Evolutionary conservation across 92 coral and sea anemone species (phyloP), one percentile per base, ranked within the genome.

Genomic region (Epizoanthus illoricatus): DNA sequence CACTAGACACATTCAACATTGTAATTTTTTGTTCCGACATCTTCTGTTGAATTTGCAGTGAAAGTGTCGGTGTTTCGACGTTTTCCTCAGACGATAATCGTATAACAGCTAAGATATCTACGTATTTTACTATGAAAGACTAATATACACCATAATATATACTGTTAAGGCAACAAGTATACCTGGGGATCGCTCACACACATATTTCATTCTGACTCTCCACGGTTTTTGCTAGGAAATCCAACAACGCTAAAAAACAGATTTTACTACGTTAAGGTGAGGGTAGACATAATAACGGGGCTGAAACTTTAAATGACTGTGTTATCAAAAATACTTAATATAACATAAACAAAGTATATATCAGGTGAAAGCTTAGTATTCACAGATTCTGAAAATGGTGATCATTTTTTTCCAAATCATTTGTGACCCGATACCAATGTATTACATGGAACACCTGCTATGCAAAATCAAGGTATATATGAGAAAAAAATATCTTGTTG

Each of bases 351-450:
- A 65, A 65, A 65, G 71, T 65, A 65, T 65, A 65, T 65, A 65
- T 65, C 71, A 65, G 71, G 71, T 65, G 71, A 65, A 65, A 65
- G 71, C 71, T 65, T 65, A 65, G 71, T 65, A 65, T 65, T 65
- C 71, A 65, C 71, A 65, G 71, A 65, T 65, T 65, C 71, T 65
- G 71, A 65, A 65, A 65, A 65, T 65, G 71, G 71, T 65, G 71
- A 65, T 65, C 71, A 65, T 65, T 65, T 65, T 65, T 65, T 52
- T 41, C 63, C 60, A 76, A 76, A 76, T 28, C 82, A 76, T 76
- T 76, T 76, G 82, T 76, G 66, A 76, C 82, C 82, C 82, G 82
- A 76, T 76, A 76, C 82, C 82, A 76, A 60, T 60, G 66, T 76
- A 76, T 76, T 76, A 76, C 82, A 76, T 76, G 82, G 82, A 76